phyloP scores from a whole-genome alignment of 2,888 invertebrate species.

The Therioaphis trifolii region DNA sequence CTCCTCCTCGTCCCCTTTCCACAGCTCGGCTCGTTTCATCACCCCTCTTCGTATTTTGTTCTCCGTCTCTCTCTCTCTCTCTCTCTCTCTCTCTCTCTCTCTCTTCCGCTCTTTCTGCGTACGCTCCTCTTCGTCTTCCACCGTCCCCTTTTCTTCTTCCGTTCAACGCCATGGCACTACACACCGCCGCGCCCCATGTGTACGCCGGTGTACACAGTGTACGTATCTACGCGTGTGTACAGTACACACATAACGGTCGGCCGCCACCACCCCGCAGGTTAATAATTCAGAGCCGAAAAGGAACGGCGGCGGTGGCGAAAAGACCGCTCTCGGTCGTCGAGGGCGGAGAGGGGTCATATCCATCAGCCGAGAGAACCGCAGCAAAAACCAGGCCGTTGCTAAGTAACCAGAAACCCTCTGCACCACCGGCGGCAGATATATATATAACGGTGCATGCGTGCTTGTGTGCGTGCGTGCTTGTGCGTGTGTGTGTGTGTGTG shows the following conservation, averaged over 20 bases:
- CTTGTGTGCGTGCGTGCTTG: not conserved
- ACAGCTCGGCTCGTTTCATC: not conserved
- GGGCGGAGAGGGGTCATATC: slow-evolving; percentile 7
- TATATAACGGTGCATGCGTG: slow-evolving; percentile 2
- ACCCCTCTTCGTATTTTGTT: not conserved
- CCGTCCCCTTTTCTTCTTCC: slow-evolving; percentile 30
- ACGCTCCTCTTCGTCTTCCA: not conserved
- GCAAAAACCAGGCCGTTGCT: slow-evolving; percentile 51
- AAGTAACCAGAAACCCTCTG: slow-evolving; percentile 62
- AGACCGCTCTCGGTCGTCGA: slow-evolving; percentile 2
- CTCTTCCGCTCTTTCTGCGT: not conserved
- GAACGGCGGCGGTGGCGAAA: slow-evolving; percentile 37
- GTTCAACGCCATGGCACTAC: slow-evolving; percentile 38
- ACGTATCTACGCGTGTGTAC: not conserved
- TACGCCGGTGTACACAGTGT: not conserved
- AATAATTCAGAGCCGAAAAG: slow-evolving; percentile 53
- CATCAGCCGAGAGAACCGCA: slow-evolving; percentile 41
- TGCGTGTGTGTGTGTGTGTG: slow-evolving; percentile 34
- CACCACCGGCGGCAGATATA: slow-evolving; percentile 45
- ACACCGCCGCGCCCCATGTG: not conserved
- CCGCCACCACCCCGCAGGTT: slow-evolving; percentile 23
- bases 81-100: not conserved
- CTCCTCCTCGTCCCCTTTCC: not conserved
- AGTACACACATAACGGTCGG: not conserved
- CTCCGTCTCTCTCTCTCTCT: not conserved